phyloP scores from a whole-genome alignment of 2,797 vertebrate genomes.

The Scleropages formosus region DNA sequence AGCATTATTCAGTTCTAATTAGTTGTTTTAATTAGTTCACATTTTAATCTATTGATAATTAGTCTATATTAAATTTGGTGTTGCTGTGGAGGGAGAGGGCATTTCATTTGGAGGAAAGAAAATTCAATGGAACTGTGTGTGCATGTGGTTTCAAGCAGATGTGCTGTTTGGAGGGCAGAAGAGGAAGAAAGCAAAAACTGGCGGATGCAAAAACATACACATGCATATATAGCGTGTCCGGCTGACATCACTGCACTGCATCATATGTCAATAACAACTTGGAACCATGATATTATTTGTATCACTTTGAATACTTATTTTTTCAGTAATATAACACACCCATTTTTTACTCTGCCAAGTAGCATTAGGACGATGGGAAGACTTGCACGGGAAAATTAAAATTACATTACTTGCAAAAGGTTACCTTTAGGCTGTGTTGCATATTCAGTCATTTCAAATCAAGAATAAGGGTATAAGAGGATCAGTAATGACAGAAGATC shows the following conservation, averaged over 20 bases:
- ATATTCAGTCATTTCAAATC: conserved; percentile 17
- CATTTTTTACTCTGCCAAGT: conserved; percentile 26
- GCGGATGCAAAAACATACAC: not conserved
- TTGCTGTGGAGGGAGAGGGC: conserved; percentile 27
- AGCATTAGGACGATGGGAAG: conserved; percentile 16
- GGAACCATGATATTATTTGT: not conserved
- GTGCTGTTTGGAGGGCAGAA: conserved; percentile 4
- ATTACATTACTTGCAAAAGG: conserved; percentile 24
- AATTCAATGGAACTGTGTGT: conserved; percentile 21
- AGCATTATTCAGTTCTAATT: conserved; percentile 52
- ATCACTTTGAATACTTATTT: not conserved
- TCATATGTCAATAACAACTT: conserved; percentile 4
- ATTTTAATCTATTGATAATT: conserved; percentile 54
- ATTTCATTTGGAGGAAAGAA: conserved; percentile 23
- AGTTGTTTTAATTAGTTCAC: conserved; percentile 61
- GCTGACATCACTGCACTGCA: not conserved
- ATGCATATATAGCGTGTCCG: conserved; percentile 1
- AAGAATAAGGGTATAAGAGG: conserved; percentile 8
- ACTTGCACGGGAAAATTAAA: conserved; percentile 25
- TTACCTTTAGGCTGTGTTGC: conserved; percentile 20
- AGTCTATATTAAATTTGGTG: conserved; percentile 43
- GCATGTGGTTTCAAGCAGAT: not conserved
- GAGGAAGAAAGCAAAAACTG: not conserved
- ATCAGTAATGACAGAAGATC: conserved; percentile 22
- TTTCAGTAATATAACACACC: conserved; percentile 1